Base-by-base conservation (phyloP, 2,888 invertebrate species). In the Thereva nobilitata region DNA sequence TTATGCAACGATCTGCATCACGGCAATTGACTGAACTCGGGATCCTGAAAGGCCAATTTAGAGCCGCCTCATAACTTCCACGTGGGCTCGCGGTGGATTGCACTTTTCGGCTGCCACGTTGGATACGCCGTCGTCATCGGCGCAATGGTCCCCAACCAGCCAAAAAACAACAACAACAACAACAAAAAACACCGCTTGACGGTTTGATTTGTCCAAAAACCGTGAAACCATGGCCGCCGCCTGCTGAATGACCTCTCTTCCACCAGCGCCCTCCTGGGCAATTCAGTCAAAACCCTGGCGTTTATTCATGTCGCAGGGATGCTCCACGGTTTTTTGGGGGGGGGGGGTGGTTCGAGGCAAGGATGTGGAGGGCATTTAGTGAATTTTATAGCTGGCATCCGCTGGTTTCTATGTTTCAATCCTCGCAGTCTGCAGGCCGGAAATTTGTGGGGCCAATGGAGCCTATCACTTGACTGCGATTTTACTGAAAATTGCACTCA, bases 311-410 rank as follows among this genome's bases (percentile, higher is more conserved):
- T 50, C 49, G 10, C 37, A 35, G 8, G 12, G 47, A n/a, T 23
- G 23, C 23, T 23, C 23, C 23, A 23, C 23, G 23, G 23, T 23
- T 23, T 23, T 23, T 23, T 23, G 23, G 23, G 1, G 23, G 23
- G 23, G 2, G 23, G 23, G 1, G 23, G 23, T 1, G 23, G 23
- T 23, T 23, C 2, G 23, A 2, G 23, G 23, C 23, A 23, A 23
- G 23, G 23, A 23, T 23, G 59, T 38, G 37, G 23, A 45, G 12
- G 23, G 5, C 59, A 61, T 50, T 61, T 50, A 61, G 61, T 49
- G 61, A 61, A 61, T 61, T 61, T 61, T 61, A 61, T 50, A 38
- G 61, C 47, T 12, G 47, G 47, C 50, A 61, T 61, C 61, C 50
- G 40, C 41, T 50, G 40, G 61, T 61, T 61, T 50, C 40, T 40